phyloP scores from a whole-genome alignment of 2,797 vertebrate species.

The Platyrinchus mystaceus region DNA sequence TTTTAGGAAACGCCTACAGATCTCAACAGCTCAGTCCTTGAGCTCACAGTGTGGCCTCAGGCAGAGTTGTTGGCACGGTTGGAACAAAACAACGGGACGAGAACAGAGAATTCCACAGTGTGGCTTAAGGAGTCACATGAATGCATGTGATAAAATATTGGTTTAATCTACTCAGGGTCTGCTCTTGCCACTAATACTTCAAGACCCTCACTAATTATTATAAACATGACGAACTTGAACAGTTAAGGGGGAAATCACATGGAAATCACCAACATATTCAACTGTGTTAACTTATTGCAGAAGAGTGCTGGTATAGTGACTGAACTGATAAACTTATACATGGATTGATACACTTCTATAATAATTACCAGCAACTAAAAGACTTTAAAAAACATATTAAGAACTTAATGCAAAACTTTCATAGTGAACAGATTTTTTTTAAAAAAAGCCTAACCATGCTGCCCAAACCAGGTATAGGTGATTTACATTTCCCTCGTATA shows the following conservation, averaged over 20 bases:
- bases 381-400: constrained; percentile 57
- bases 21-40: neutral
- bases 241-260: constrained; percentile 58
- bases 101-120: neutral
- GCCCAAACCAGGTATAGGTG: neutral
- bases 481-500: neutral
- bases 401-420: constrained; percentile 54
- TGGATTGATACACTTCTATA: constrained; percentile 48
- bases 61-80: fast-evolving
- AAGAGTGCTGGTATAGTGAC: constrained; percentile 40
- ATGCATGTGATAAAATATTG: neutral
- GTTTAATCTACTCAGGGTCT: constrained; percentile 7
- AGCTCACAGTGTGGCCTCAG: neutral
- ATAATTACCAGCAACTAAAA: constrained; percentile 68
- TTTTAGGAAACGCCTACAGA: neutral
- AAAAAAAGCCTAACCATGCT: neutral
- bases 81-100: neutral
- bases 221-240: constrained; percentile 56
- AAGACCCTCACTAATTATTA: constrained; percentile 53
- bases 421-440: neutral
- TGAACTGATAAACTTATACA: constrained; percentile 53
- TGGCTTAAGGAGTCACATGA: neutral
- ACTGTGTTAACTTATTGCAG: constrained; percentile 44
- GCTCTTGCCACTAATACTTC: constrained; percentile 51
- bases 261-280: constrained; percentile 57